Base-by-base conservation (phyloP, 2,113 vertebrate genomes). In the Vicugna pacos region DNA sequence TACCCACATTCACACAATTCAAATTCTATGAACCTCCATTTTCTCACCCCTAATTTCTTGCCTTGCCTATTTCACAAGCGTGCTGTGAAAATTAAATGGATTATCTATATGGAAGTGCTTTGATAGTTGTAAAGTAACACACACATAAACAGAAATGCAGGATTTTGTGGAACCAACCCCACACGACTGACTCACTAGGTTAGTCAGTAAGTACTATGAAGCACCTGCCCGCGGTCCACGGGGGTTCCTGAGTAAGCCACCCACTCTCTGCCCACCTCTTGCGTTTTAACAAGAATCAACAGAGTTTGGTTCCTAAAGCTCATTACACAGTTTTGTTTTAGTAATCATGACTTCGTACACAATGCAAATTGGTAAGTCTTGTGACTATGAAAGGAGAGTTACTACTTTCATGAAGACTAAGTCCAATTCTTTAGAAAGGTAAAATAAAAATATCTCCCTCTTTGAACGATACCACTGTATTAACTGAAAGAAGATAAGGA, bases 191-290 rank as follows among this genome's bases (percentile, higher is more conserved):
- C 32, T 73, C 48, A 14, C 26, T 60, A n/a, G 32, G 24, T 28
- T 2, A 17, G 26, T 62, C 54, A 26, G 0, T 1, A 0, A 26
- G 0, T 1, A 0, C 8, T 52, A 19, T 7, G 20, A 56, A 46
- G 35, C 4, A 11, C 20, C 77, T 2, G 3, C 76, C 12, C 26
- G 10, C 11, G 17, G 26, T 28, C 79, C 19, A 38, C 0, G 13
- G 62, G 30, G 19, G 19, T 26, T 28, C 38, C 72, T 0, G 32
- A 58, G 77, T 16, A 19, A 28, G 48, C 7, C 20, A 6, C 7
- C 1, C 2, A 7, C 52, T 22, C 52, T 22, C 17, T 19, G 35
- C 26, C 46, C 76, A 38, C 26, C 26, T 62, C 60, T 69, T 69
- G n/a, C 48, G 46, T 62, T 48, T 42, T 35, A 46, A n/a, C 5